Conservation (phyloP, 2,888 invertebrate species). For the Slavum lentiscoides region DNA sequence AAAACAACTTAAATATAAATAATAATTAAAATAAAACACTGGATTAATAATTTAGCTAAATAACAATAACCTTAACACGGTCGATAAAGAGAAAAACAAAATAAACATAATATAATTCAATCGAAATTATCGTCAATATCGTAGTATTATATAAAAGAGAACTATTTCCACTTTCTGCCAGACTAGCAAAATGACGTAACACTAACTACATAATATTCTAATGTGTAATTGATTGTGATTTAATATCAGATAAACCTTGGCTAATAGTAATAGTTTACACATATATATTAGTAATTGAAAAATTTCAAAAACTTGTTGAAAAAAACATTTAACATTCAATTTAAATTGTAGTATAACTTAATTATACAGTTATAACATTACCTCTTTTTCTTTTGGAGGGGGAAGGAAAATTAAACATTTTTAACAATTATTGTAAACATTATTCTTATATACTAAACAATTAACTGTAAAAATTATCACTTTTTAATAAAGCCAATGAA, state of each 20-base stretch:
- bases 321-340: constrained; percentile 29
- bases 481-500: constrained; percentile 34
- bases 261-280: constrained; percentile 22
- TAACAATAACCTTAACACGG: constrained; percentile 43
- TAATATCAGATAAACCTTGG: constrained; percentile 37
- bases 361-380: constrained; percentile 43
- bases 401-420: constrained; percentile 1
- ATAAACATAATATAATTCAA: constrained; percentile 31
- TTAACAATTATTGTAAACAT: constrained; percentile 32
- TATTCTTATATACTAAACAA: constrained; percentile 31
- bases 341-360: constrained; percentile 39
- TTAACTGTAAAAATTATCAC: constrained; percentile 20
- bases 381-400: background rate
- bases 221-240: constrained; percentile 6
- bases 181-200: constrained; percentile 16
- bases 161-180: constrained; percentile 27
- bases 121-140: constrained; percentile 40
- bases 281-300: constrained; percentile 14
- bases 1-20: constrained; percentile 40
- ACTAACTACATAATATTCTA: constrained; percentile 1
- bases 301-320: constrained; percentile 25
- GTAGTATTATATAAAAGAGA: constrained; percentile 38
- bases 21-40: constrained; percentile 50
- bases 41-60: constrained; percentile 49
- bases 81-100: constrained; percentile 39